A percentile compares a stretch with the other conserved stretches of the same genome.
These are phyloP conservation scores for Ceramica pisi DNA, from an alignment of 2,888 invertebrate genomes.

Conservation along the genomic window DNA sequence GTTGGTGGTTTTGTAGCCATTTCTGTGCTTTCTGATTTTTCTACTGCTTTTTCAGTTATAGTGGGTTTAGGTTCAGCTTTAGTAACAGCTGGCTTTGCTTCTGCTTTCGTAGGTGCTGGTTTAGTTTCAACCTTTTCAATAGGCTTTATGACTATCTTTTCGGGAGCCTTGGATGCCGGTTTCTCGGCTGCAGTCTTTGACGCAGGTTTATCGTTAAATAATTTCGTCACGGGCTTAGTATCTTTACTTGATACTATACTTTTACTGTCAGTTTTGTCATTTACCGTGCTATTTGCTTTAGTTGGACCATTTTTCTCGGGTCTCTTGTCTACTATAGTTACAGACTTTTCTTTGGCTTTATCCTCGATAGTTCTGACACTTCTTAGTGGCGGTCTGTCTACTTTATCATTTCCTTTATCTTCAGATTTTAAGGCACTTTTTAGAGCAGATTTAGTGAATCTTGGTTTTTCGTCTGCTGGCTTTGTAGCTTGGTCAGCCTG, in stretches of 20 bases:
- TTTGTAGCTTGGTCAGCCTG: constrained; percentile 79
- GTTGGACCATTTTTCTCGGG: constrained; percentile 77
- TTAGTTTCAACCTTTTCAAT: constrained; percentile 69
- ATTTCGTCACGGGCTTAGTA: constrained; percentile 66
- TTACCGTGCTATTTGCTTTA: constrained; percentile 72
- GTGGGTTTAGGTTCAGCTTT: constrained; percentile 67
- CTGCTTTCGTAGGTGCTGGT: constrained; percentile 50
- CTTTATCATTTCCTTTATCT: constrained; percentile 77
- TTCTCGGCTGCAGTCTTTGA: constrained; percentile 69
- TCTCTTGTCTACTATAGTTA: constrained; percentile 85
- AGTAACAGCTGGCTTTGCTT: constrained; percentile 57
- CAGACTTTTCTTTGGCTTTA: constrained; percentile 85
- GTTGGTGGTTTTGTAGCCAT: constrained; percentile 88
- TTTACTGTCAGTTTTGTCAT: constrained; percentile 69
- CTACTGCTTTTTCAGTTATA: constrained; percentile 72
- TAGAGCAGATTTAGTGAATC: constrained; percentile 79
- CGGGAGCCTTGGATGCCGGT: constrained; percentile 54
- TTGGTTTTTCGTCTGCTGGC: constrained; percentile 82
- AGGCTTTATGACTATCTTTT: constrained; percentile 66
- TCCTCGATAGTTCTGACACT: constrained; percentile 86
- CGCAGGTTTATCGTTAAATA: constrained; percentile 67
- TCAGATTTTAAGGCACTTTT: constrained; percentile 71
- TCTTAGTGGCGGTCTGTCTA: constrained; percentile 80
- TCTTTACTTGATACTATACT: constrained; percentile 67
- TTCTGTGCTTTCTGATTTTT: constrained; percentile 80